Evolutionary conservation across 2,888 invertebrate species (phyloP).

Genomic region (Amphiduros pacificus): DNA sequence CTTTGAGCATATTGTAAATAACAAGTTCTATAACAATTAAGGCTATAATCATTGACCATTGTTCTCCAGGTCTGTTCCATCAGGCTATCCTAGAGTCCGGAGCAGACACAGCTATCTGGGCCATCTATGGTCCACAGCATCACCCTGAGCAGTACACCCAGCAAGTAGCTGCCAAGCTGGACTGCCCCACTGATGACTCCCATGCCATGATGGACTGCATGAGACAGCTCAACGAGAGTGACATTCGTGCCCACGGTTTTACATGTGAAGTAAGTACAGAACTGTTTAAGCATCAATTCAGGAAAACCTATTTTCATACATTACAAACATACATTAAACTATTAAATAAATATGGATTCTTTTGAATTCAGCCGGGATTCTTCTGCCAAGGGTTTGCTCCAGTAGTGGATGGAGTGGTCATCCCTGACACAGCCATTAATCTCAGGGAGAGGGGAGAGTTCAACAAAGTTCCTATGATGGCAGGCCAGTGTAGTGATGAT

Average conservation of each 20-base stretch:
- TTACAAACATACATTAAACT: neutral
- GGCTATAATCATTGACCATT: no score
- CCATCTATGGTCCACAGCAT: conserved; percentile 14
- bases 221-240: neutral
- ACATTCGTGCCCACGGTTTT: neutral
- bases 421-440: conserved; percentile 17
- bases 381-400: conserved; percentile 32
- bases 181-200: conserved; percentile 10
- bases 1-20: no score
- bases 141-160: conserved; percentile 21
- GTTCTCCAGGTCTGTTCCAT: conserved; percentile 29
- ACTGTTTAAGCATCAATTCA: no score
- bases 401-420: conserved; percentile 22
- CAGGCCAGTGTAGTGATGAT: conserved; percentile 24
- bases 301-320: no score
- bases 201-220: conserved; percentile 21
- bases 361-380: conserved; percentile 21
- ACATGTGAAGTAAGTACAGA: conserved; percentile 5
- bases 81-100: conserved; percentile 36
- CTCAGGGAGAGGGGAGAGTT: conserved; percentile 19
- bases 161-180: conserved; percentile 13
- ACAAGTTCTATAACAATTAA: no score
- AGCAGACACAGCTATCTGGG: conserved; percentile 20
- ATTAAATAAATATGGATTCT: neutral
- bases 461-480: conserved; percentile 19